Percentiles rank a stretch among this genome's conserved stretches.
Conservation (phyloP, 2,113 vertebrate species). For the Macrotis lagotis region DNA sequence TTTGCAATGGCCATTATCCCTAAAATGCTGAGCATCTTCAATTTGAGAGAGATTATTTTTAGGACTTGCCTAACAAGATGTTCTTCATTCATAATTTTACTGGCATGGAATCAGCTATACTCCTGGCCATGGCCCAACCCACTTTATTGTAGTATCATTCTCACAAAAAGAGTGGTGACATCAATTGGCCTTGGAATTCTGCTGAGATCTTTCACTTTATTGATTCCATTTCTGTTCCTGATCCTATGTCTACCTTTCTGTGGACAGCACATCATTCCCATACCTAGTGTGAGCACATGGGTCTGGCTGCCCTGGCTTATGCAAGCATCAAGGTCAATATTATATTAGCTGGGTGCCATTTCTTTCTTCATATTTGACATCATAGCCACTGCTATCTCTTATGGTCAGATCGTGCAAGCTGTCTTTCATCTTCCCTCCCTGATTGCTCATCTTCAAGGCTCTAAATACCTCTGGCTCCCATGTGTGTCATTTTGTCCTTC, state of each 20-base stretch:
- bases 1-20: conserved; percentile 67
- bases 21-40: conserved; percentile 67
- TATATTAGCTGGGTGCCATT: conserved; percentile 58
- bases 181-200: conserved; percentile 47
- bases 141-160: conserved; percentile 47
- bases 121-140: conserved; percentile 70
- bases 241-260: conserved; percentile 67
- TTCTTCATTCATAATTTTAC: conserved; percentile 66
- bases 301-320: conserved; percentile 56
- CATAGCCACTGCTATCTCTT: conserved; percentile 45
- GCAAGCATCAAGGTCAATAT: conserved; percentile 59
- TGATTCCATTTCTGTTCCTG: conserved; percentile 61
- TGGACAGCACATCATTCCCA: no score
- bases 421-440: conserved; percentile 38
- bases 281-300: conserved; percentile 70
- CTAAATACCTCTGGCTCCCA: conserved; percentile 70
- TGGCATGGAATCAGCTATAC: conserved; percentile 49
- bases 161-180: conserved; percentile 53
- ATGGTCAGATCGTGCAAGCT: conserved; percentile 48
- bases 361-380: conserved; percentile 51
- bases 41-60: conserved; percentile 59
- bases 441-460: conserved; percentile 61
- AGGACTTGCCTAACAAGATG: conserved; percentile 63
- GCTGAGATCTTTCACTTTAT: conserved; percentile 32
- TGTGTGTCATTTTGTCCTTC: conserved; percentile 67